Conservation (phyloP, 2,888 invertebrate species). For the Hanleya hanleyi region DNA sequence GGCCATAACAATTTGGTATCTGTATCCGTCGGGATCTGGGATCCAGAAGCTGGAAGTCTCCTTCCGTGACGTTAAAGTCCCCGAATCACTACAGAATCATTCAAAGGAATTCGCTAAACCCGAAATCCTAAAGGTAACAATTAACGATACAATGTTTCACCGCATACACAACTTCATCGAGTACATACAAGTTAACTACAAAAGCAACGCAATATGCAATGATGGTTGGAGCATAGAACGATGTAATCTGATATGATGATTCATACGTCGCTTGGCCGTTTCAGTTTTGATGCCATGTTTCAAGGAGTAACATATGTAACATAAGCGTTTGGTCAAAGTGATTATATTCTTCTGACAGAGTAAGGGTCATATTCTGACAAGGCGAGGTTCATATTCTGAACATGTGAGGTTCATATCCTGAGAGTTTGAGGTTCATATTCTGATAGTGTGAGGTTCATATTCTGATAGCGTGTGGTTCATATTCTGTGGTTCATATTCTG, state of each 20-base stretch:
- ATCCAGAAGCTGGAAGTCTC: neutral
- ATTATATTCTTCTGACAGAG: too few species aligned
- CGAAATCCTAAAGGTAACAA: constrained; percentile 45
- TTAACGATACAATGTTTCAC: neutral
- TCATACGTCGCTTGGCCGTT: neutral
- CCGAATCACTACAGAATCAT: constrained; percentile 41
- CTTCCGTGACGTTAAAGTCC: neutral
- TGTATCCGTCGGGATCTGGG: neutral
- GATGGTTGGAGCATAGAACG: neutral
- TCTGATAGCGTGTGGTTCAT: too few species aligned
- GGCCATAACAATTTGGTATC: neutral
- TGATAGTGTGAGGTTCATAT: too few species aligned
- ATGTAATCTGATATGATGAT: neutral
- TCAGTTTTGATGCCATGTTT: too few species aligned
- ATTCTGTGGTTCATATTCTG: too few species aligned
- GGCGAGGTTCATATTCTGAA: too few species aligned
- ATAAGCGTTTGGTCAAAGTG: too few species aligned
- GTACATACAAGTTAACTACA: neutral
- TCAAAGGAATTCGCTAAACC: constrained; percentile 47
- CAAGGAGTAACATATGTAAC: too few species aligned
- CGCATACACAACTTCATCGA: neutral
- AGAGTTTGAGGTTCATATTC: too few species aligned
- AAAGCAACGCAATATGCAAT: neutral
- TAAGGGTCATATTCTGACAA: too few species aligned
- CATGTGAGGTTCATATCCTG: too few species aligned